A percentile compares a stretch with the other conserved stretches of the same genome.
Conservation (phyloP, 2,797 vertebrate species). For the Apodemus agrarius region DNA sequence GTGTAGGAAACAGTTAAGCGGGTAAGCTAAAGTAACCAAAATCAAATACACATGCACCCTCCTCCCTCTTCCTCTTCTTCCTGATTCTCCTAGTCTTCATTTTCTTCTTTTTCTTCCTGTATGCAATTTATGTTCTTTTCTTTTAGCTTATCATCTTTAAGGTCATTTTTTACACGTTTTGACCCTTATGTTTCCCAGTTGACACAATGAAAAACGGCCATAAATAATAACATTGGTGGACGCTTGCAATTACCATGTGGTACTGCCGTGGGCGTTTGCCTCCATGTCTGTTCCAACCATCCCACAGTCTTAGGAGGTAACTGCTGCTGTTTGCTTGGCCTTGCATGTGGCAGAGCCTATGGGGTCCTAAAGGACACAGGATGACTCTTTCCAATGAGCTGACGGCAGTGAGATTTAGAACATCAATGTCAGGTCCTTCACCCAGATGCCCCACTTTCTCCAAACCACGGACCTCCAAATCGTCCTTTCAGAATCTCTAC, state of each 20-base stretch:
- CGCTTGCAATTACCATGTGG: neutral
- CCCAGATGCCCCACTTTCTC: neutral
- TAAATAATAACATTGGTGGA: neutral
- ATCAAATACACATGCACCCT: neutral
- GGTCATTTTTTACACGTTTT: constrained; percentile 41
- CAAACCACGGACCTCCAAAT: neutral
- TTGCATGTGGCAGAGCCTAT: neutral
- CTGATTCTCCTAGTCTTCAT: neutral
- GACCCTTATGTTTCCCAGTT: neutral
- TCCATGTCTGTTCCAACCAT: neutral
- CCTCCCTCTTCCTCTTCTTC: neutral
- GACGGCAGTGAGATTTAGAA: neutral
- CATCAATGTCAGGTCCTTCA: neutral
- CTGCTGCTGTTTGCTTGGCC: neutral
- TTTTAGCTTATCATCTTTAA: neutral
- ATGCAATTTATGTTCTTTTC: constrained; percentile 14
- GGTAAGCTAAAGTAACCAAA: neutral
- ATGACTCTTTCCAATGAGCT: neutral
- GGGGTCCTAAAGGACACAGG: neutral
- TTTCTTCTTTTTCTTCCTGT: neutral
- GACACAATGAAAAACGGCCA: constrained; percentile 34
- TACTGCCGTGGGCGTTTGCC: neutral
- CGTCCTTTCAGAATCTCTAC: neutral
- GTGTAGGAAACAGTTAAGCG: neutral
- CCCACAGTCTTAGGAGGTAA: neutral